Evolutionary conservation across 2,888 invertebrate genomes (phyloP).

Genomic region (Gnatocerus cornutus): DNA sequence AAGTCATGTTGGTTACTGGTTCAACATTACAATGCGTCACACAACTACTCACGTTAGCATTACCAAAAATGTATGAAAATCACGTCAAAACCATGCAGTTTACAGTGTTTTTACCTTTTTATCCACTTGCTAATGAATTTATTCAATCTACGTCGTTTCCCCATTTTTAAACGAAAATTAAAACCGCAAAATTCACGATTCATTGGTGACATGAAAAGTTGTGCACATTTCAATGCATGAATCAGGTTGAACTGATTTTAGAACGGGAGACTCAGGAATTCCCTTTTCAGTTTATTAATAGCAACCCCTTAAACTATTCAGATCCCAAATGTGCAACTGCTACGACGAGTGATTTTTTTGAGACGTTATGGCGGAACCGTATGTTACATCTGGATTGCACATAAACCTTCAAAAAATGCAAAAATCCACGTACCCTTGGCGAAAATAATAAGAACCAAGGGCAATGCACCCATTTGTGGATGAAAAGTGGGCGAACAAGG

Average conservation of each 20-base stretch:
- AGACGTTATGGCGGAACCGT: neutral
- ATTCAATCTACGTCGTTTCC: constrained; percentile 68
- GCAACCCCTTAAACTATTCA: constrained; percentile 58
- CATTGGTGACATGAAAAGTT: constrained; percentile 29
- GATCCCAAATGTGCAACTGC: constrained; percentile 41
- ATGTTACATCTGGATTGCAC: neutral
- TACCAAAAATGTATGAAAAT: constrained; percentile 3
- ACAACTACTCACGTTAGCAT: constrained; percentile 5
- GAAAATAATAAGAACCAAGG: constrained; percentile 19
- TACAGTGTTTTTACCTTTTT: constrained; percentile 64
- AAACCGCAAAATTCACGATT: constrained; percentile 40
- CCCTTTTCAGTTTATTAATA: constrained; percentile 61
- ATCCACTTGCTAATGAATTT: constrained; percentile 70
- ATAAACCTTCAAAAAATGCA: constrained; percentile 21
- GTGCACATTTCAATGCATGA: constrained; percentile 46
- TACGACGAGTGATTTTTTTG: neutral
- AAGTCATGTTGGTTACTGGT: constrained; percentile 8
- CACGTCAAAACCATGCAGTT: constrained; percentile 14
- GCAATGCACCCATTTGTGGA: constrained; percentile 9
- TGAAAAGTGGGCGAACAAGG: constrained; percentile 30
- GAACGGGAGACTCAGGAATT: constrained; percentile 58
- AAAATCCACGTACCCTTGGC: constrained; percentile 3
- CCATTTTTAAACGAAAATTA: constrained; percentile 60
- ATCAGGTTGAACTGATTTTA: constrained; percentile 52
- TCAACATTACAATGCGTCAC: constrained; percentile 5